Conservation (phyloP, 2,113 vertebrate species). For the Pituophis catenifer region DNA sequence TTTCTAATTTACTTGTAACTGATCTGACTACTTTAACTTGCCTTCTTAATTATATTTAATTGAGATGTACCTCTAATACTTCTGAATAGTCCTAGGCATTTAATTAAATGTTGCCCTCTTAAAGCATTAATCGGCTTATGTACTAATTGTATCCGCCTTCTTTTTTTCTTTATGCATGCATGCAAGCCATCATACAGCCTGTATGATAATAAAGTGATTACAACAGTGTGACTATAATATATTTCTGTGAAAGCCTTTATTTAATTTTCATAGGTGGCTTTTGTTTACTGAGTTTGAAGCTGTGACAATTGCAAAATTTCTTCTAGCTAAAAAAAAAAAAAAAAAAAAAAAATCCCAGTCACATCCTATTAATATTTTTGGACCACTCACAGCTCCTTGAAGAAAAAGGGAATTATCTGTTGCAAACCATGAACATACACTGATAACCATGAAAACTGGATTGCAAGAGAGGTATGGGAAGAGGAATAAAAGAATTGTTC, state of each 20-base stretch:
- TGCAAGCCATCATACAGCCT: neutral
- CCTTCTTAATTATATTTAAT: conserved; percentile 10
- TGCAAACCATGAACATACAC: neutral
- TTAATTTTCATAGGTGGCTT: neutral
- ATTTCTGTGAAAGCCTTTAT: neutral
- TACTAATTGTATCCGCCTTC: neutral
- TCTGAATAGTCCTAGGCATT: conserved; percentile 2
- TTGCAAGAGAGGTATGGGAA: neutral
- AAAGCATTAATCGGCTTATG: conserved; percentile 17
- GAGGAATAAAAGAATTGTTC: neutral
- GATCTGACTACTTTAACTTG: neutral
- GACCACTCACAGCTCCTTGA: neutral
- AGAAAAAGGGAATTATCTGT: neutral
- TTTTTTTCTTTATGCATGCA: neutral
- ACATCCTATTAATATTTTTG: neutral
- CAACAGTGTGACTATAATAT: conserved; percentile 1
- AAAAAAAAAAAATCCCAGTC: conserved; percentile 5
- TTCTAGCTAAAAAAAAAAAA: conserved; percentile 34
- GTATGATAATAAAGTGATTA: conserved; percentile 3
- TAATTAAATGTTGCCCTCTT: conserved; percentile 21
- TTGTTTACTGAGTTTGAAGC: conserved; percentile 21
- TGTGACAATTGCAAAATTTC: neutral
- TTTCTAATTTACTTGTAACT: conserved; percentile 25
- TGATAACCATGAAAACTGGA: neutral
- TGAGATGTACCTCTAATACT: conserved; percentile 3